A percentile compares a stretch with the other conserved stretches of the same genome.
phyloP scores from a whole-genome alignment of 2,797 vertebrate species.

The Hephaestus fuliginosus region DNA sequence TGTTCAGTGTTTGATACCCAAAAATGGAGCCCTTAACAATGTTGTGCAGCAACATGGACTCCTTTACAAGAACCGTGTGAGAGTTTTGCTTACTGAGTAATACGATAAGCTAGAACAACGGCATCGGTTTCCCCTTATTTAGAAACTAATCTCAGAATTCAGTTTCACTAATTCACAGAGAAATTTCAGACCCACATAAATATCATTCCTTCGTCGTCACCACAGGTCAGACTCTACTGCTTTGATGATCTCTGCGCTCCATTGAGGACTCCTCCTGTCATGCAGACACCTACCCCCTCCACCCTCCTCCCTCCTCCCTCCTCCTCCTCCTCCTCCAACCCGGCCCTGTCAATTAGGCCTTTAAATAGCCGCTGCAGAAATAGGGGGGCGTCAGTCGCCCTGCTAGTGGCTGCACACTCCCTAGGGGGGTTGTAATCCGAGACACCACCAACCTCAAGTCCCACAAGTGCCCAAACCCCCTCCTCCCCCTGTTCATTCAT shows the following conservation, averaged over 20 bases:
- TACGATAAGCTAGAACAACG: background rate
- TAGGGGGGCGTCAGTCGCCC: conserved; percentile 82
- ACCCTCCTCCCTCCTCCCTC: background rate
- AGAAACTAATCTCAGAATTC: background rate
- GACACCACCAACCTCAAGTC: conserved; percentile 37
- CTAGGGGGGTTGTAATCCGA: conserved; percentile 72
- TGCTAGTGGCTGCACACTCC: conserved; percentile 56
- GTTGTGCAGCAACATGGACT: background rate
- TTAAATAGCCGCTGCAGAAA: conserved; percentile 86
- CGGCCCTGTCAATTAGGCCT: conserved; percentile 76
- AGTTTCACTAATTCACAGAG: background rate
- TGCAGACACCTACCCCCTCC: background rate
- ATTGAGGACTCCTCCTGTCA: conserved; percentile 9
- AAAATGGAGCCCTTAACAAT: background rate
- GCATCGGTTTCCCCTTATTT: background rate
- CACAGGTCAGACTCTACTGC: background rate
- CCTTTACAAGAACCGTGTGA: background rate
- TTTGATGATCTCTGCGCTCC: background rate
- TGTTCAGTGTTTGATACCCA: background rate
- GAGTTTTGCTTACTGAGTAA: background rate
- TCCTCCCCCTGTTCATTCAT: conserved; percentile 15
- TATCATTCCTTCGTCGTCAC: background rate
- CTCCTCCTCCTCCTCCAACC: conserved; percentile 1
- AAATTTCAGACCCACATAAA: background rate
- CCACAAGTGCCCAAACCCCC: conserved; percentile 20